Percentiles rank a stretch among this genome's conserved stretches.
These are phyloP conservation scores for Ostrea edulis DNA, from an alignment of 1,140 invertebrate species.

Conservation along the genomic window DNA sequence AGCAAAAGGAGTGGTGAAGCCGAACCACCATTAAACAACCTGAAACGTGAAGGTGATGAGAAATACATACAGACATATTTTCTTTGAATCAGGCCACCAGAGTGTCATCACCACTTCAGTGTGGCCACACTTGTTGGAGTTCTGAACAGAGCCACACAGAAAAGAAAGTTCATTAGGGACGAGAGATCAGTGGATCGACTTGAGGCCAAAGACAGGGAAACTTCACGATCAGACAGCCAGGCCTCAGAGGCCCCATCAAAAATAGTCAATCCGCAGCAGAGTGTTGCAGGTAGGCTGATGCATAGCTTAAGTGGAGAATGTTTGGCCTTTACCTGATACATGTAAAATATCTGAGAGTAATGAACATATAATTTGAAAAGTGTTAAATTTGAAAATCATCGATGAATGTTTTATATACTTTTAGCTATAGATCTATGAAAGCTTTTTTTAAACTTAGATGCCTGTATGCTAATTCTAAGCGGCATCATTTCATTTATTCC, in stretches of 20 bases:
- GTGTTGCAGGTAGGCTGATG: constrained; percentile 56
- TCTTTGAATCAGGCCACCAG: constrained; percentile 62
- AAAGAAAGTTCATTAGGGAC: constrained; percentile 69
- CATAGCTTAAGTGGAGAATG: not conserved
- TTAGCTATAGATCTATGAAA: too few relatives aligned
- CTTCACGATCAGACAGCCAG: constrained; percentile 76
- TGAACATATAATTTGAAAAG: too few relatives aligned
- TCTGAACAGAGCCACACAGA: constrained; percentile 72
- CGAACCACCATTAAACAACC: too few relatives aligned
- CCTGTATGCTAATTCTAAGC: too few relatives aligned
- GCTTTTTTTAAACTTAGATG: too few relatives aligned
- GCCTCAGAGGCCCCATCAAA: constrained; percentile 71
- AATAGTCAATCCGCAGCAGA: constrained; percentile 61
- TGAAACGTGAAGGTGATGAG: too few relatives aligned
- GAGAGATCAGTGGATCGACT: constrained; percentile 71
- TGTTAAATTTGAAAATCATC: too few relatives aligned
- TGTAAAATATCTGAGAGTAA: too few relatives aligned
- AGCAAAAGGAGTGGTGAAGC: too few relatives aligned
- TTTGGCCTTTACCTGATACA: not conserved
- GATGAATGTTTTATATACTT: too few relatives aligned
- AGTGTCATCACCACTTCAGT: constrained; percentile 74
- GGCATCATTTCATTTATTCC: too few relatives aligned
- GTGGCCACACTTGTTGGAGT: constrained; percentile 71
- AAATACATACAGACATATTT: too few relatives aligned
- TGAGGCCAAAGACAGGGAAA: constrained; percentile 70